Conservation (phyloP, 2,797 vertebrate genomes). For the Myotis daubentonii region DNA sequence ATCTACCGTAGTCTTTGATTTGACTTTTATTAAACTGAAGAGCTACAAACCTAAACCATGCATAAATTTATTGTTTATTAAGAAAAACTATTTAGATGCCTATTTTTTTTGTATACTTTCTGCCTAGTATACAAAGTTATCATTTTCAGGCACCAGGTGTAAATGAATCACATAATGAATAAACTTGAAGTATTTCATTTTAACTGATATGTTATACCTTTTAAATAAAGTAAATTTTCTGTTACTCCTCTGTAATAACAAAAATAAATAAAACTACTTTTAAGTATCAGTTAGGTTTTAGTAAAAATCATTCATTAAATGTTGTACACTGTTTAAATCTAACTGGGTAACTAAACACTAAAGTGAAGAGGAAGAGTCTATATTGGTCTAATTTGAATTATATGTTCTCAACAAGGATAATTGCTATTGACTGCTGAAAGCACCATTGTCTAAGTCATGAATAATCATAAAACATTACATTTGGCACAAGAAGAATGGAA, state of each 20-base stretch:
- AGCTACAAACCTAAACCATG: slow-evolving; percentile 16
- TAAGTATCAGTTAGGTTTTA: slow-evolving; percentile 86
- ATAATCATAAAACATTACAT: slow-evolving; percentile 84
- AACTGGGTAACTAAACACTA: slow-evolving; percentile 88
- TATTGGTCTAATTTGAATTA: slow-evolving; percentile 88
- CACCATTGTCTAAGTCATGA: slow-evolving; percentile 82
- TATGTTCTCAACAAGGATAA: slow-evolving; percentile 86
- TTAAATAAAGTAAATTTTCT: slow-evolving; percentile 83
- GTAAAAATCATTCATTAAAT: slow-evolving; percentile 87
- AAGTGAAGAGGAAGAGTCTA: slow-evolving; percentile 85
- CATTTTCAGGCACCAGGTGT: slow-evolving; percentile 17
- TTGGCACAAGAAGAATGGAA: slow-evolving; percentile 79
- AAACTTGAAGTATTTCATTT: slow-evolving; percentile 78
- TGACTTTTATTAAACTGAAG: slow-evolving; percentile 53
- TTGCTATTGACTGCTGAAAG: slow-evolving; percentile 88
- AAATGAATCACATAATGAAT: slow-evolving; percentile 63
- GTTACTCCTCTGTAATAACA: slow-evolving; percentile 82
- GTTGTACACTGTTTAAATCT: slow-evolving; percentile 86
- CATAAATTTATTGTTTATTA: slow-evolving; percentile 53
- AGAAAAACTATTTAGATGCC: slow-evolving; percentile 13
- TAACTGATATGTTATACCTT: slow-evolving; percentile 73
- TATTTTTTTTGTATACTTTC: slow-evolving; percentile 20
- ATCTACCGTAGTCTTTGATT: neutral
- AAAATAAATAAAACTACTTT: slow-evolving; percentile 70
- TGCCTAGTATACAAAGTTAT: slow-evolving; percentile 42